phyloP scores from a whole-genome alignment of 2,888 invertebrate genomes.

The Amaurobius ferox region DNA sequence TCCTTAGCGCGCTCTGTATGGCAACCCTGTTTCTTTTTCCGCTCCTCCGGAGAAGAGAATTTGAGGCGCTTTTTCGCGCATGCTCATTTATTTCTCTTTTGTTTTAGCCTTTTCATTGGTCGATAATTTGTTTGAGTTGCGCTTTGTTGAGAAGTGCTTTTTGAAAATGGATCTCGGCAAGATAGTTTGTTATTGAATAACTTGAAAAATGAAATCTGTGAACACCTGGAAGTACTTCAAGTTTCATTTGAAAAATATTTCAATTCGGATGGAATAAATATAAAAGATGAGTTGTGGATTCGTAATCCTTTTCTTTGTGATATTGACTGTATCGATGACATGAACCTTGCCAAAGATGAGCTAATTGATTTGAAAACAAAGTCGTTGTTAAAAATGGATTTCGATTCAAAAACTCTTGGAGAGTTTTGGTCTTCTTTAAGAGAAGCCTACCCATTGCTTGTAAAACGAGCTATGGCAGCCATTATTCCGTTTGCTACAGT shows the following conservation, averaged over 20 bases:
- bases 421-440: slow-evolving; percentile 30
- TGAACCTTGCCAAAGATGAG: slow-evolving; percentile 54
- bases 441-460: slow-evolving; percentile 57
- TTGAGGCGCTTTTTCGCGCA: too few relatives aligned
- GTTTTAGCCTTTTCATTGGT: too few relatives aligned
- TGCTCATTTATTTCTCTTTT: too few relatives aligned
- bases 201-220: background rate
- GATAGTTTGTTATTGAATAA: slow-evolving; percentile 15
- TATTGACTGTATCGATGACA: slow-evolving; percentile 55
- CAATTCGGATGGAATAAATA: slow-evolving; percentile 56
- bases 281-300: slow-evolving; percentile 58
- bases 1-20: slow-evolving; percentile 74
- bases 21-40: slow-evolving; percentile 20
- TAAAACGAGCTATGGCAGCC: slow-evolving; percentile 53
- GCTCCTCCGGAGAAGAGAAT: slow-evolving; percentile 33
- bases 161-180: slow-evolving; percentile 21
- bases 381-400: slow-evolving; percentile 48
- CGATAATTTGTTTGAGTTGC: too few relatives aligned
- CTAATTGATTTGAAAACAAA: slow-evolving; percentile 51
- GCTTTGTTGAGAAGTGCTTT: slow-evolving; percentile 22
- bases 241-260: slow-evolving; percentile 24
- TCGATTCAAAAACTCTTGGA: slow-evolving; percentile 8
- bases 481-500: slow-evolving; percentile 41
- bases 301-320: slow-evolving; percentile 57
- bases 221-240: slow-evolving; percentile 5